These are phyloP conservation scores for Tachycineta bicolor DNA, from an alignment of 2,113 vertebrate species.

Conservation along the genomic window DNA sequence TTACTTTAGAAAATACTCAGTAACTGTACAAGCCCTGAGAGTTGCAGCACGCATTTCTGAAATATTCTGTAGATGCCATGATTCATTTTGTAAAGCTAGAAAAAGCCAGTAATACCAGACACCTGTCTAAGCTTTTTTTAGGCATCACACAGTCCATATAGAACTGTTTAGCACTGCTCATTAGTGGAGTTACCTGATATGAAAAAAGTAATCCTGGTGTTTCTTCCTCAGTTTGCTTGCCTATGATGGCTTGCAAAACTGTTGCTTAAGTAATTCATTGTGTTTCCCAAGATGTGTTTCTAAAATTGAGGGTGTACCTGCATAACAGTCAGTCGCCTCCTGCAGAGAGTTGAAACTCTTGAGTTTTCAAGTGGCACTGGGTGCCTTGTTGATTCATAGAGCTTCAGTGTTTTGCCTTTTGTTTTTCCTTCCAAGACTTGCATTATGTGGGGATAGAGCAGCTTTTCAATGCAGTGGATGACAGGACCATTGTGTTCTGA, in stretches of 20 bases:
- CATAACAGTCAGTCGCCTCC: neutral
- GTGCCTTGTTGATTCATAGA: neutral
- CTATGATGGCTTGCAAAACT: neutral
- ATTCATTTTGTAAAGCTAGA: neutral
- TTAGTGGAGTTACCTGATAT: neutral
- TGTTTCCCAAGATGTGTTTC: neutral
- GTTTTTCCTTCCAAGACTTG: neutral
- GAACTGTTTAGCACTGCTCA: neutral
- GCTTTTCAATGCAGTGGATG: slow-evolving; percentile 10
- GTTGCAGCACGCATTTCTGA: neutral
- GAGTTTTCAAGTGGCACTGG: neutral
- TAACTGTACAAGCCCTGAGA: neutral
- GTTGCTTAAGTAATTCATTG: neutral
- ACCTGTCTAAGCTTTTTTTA: neutral
- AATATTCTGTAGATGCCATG: neutral
- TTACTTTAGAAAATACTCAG: neutral
- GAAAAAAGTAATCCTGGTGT: neutral
- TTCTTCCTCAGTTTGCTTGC: neutral
- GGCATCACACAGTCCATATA: neutral
- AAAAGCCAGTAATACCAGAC: neutral
- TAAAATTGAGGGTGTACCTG: neutral
- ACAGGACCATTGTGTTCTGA: neutral
- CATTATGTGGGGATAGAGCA: neutral
- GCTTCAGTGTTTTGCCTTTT: neutral
- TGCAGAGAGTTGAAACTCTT: fast-evolving